A percentile compares a stretch with the other conserved stretches of the same genome.
Evolutionary conservation across 2,113 vertebrate genomes (phyloP).

Genomic region (Notechis scutatus): DNA sequence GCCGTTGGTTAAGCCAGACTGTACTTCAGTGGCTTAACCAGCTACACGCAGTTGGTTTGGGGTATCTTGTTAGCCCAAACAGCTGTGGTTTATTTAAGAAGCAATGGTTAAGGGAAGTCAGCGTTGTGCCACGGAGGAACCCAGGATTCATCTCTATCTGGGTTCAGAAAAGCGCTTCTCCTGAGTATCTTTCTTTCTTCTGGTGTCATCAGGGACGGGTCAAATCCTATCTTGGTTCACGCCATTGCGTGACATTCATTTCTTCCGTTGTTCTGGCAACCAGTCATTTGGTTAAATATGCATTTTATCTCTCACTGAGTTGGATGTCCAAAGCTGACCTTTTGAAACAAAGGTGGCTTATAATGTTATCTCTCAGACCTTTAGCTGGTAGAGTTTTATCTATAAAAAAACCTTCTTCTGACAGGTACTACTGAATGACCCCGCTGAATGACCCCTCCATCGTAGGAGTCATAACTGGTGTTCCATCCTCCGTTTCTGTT

Average conservation of each 20-base stretch:
- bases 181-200: background rate
- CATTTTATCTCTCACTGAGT: background rate
- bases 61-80: background rate
- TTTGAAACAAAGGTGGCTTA: background rate
- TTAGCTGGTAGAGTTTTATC: background rate
- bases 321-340: background rate
- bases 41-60: background rate
- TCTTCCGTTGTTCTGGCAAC: background rate
- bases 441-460: background rate
- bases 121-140: background rate
- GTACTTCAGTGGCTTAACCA: background rate
- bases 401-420: background rate
- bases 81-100: background rate
- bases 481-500: no score
- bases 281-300: background rate
- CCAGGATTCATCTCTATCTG: background rate
- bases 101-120: background rate
- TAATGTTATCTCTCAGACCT: background rate
- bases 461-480: accelerated
- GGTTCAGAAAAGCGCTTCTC: background rate
- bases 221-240: background rate
- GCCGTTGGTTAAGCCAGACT: background rate
- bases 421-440: background rate
- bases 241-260: background rate
- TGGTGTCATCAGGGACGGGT: background rate